Evolutionary conservation across 2,888 invertebrate species (phyloP).

Genomic region (Corbicula japonica): DNA sequence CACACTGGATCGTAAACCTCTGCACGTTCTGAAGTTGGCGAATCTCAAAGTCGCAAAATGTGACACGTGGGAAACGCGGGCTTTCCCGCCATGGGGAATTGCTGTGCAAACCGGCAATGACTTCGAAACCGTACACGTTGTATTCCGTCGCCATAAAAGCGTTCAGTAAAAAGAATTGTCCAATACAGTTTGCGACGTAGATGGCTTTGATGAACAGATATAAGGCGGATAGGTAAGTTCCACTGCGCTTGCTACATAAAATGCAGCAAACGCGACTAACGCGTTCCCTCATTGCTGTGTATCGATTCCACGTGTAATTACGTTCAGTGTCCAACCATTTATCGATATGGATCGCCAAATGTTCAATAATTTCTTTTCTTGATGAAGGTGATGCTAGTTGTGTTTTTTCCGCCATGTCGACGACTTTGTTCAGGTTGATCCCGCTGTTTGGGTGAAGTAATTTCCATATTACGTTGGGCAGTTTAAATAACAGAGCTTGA

Average conservation of each 20-base stretch:
- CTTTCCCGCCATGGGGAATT: conserved; percentile 74
- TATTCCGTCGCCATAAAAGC: conserved; percentile 81
- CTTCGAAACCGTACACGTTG: conserved; percentile 80
- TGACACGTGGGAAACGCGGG: conserved; percentile 77
- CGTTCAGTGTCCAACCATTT: conserved; percentile 79
- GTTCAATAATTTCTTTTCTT: conserved; percentile 72
- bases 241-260: conserved; percentile 80
- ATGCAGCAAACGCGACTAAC: conserved; percentile 76
- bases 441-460: conserved; percentile 73
- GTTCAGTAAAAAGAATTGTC: conserved; percentile 84
- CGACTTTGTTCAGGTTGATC: conserved; percentile 79
- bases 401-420: conserved; percentile 78
- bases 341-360: conserved; percentile 77
- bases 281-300: conserved; percentile 75
- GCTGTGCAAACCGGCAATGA: conserved; percentile 70
- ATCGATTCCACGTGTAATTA: conserved; percentile 76
- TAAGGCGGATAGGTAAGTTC: conserved; percentile 81
- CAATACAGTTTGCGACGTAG: conserved; percentile 82
- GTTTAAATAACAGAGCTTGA: conserved; percentile 77
- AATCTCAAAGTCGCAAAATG: conserved; percentile 82
- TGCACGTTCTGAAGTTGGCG: conserved; percentile 81
- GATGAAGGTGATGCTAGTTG: conserved; percentile 75
- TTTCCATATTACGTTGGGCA: conserved; percentile 77
- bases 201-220: conserved; percentile 81
- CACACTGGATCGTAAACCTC: conserved; percentile 80